phyloP scores from a whole-genome alignment of 2,113 vertebrate genomes.

The Oncorhynchus nerka region DNA sequence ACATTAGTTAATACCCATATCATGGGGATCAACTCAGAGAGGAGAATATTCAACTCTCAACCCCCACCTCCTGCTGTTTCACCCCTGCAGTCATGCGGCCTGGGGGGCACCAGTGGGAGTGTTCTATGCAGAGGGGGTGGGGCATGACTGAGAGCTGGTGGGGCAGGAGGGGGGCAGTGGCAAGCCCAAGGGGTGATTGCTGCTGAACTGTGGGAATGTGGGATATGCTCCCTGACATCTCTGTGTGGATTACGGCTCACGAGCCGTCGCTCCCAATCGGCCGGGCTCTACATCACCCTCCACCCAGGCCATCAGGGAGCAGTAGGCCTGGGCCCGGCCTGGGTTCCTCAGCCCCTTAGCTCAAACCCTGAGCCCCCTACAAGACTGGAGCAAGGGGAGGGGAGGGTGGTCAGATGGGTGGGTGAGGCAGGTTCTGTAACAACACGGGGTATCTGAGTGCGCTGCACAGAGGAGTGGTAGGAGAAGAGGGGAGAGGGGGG shows the following conservation, averaged over 20 bases:
- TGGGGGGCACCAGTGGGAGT: slow-evolving; percentile 39
- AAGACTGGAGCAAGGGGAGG: not conserved
- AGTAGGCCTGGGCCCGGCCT: not conserved
- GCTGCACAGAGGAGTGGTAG: not conserved
- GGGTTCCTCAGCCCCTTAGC: not conserved
- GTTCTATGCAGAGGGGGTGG: not conserved
- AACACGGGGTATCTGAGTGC: not conserved
- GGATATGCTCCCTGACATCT: slow-evolving; percentile 44
- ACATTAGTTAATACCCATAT: not conserved
- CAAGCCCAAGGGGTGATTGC: slow-evolving; percentile 11
- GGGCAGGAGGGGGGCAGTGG: slow-evolving; percentile 18
- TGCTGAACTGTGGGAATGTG: slow-evolving; percentile 35
- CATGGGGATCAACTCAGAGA: slow-evolving; percentile 40
- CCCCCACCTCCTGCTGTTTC: slow-evolving; percentile 23
- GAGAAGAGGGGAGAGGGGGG: not conserved
- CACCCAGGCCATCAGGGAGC: slow-evolving; percentile 4
- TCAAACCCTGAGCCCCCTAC: not conserved
- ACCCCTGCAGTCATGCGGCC: slow-evolving; percentile 35
- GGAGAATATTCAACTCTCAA: slow-evolving; percentile 71
- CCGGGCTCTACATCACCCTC: slow-evolving; percentile 26
- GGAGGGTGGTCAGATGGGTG: not conserved
- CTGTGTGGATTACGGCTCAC: slow-evolving; percentile 42
- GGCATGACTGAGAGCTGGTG: not conserved
- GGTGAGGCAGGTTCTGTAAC: not conserved
- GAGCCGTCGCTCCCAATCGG: slow-evolving; percentile 29